A percentile compares a stretch with the other conserved stretches of the same genome.
These are phyloP conservation scores for Maconellicoccus hirsutus DNA, from an alignment of 1,140 invertebrate species.

Conservation along the genomic window DNA sequence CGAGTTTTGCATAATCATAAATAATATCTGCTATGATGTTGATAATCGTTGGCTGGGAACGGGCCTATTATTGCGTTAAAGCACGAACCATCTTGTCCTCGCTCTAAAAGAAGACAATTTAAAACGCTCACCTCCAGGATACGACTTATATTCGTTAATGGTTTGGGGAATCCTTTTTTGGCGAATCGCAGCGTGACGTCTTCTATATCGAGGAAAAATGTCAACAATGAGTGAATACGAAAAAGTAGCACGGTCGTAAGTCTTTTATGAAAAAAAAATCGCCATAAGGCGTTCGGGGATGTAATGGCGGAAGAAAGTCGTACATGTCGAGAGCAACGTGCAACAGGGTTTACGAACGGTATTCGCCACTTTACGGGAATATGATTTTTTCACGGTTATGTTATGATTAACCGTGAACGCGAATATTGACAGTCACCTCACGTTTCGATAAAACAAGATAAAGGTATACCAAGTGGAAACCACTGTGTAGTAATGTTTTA, in stretches of 20 bases:
- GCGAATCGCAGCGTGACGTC: neutral
- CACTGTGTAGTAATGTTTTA: neutral
- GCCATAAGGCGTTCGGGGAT: too few species aligned
- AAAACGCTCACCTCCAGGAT: constrained; percentile 2
- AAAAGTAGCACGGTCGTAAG: too few species aligned
- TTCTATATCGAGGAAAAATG: neutral
- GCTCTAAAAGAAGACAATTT: neutral
- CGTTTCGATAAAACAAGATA: constrained; percentile 4
- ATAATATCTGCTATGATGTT: constrained; percentile 4
- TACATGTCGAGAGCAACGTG: too few species aligned
- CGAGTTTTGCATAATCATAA: constrained; percentile 9
- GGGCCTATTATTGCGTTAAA: neutral
- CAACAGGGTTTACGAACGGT: too few species aligned
- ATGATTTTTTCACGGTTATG: constrained; percentile 5
- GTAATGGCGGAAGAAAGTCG: too few species aligned
- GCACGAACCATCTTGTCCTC: constrained; percentile 6
- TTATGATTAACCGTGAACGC: constrained; percentile 8
- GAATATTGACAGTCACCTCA: constrained; percentile 3
- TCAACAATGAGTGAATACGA: neutral
- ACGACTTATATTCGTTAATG: neutral
- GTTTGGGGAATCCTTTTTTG: neutral
- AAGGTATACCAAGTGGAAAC: neutral
- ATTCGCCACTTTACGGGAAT: neutral
- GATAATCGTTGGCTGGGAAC: constrained; percentile 7
- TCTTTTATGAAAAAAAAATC: too few species aligned